phyloP scores from a whole-genome alignment of 2,888 invertebrate genomes.

The Xanthia icteritia region DNA sequence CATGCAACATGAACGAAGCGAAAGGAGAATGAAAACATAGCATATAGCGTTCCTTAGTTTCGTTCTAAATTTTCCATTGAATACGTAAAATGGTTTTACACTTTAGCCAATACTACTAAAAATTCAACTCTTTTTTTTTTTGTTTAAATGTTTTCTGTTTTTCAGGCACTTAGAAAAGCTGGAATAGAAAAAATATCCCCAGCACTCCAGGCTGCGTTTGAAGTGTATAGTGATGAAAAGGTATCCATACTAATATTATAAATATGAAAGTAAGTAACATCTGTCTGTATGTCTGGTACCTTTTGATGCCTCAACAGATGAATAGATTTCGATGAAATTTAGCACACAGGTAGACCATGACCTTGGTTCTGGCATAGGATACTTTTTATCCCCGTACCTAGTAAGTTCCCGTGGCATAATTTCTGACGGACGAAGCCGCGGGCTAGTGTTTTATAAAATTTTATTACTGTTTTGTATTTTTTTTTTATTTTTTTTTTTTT shows the following conservation, averaged over 20 bases:
- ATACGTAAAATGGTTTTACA: background rate
- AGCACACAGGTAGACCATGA: background rate
- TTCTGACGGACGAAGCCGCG: too few species aligned
- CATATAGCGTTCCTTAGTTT: background rate
- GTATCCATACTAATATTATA: slow-evolving; percentile 72
- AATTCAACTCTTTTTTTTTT: background rate
- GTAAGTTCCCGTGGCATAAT: too few species aligned
- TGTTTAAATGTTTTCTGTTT: slow-evolving; percentile 33
- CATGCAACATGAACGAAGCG: background rate
- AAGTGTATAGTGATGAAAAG: slow-evolving; percentile 96
- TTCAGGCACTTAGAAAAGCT: slow-evolving; percentile 93
- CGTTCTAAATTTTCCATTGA: background rate
- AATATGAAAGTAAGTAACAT: too few species aligned
- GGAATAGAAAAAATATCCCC: slow-evolving; percentile 93
- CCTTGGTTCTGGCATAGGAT: too few species aligned
- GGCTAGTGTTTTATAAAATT: too few species aligned
- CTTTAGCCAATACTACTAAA: background rate
- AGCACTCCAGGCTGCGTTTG: slow-evolving; percentile 92
- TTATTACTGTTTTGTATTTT: too few species aligned
- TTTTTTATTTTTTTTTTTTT: too few species aligned
- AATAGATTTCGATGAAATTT: background rate
- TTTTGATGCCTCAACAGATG: background rate
- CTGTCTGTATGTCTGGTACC: background rate
- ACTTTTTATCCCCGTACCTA: too few species aligned
- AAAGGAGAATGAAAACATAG: background rate